A percentile compares a stretch with the other conserved stretches of the same genome.
Conservation (phyloP, 2,113 vertebrate species). For the Callopanchax toddi region DNA sequence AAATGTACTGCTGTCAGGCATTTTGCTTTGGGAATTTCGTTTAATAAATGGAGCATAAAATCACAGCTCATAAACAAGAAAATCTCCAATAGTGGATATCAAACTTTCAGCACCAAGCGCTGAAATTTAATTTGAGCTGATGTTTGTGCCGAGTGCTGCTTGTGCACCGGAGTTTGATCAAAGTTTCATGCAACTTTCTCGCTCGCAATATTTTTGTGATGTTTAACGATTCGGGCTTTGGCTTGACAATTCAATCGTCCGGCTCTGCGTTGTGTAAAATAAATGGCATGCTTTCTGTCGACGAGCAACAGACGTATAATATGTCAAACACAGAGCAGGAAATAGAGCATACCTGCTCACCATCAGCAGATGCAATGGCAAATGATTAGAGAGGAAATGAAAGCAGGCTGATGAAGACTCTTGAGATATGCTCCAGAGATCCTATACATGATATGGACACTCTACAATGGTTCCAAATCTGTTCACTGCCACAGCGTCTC, state of each 20-base stretch:
- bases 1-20: conserved; percentile 16
- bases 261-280: not conserved
- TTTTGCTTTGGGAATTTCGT: not conserved
- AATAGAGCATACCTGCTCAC: conserved; percentile 41
- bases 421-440: conserved; percentile 55
- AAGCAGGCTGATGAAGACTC: conserved; percentile 51
- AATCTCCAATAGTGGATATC: conserved; percentile 9
- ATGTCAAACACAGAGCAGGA: conserved; percentile 27
- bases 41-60: conserved; percentile 39
- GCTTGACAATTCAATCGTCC: not conserved
- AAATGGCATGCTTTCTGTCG: not conserved
- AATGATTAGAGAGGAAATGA: conserved; percentile 67
- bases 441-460: conserved; percentile 29
- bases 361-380: not conserved
- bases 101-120: not conserved
- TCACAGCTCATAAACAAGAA: conserved; percentile 1
- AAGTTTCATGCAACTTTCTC: not conserved
- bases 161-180: conserved; percentile 1
- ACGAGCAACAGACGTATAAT: not conserved
- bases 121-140: conserved; percentile 26
- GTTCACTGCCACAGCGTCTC: conserved; percentile 13
- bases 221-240: not conserved
- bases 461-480: conserved; percentile 37
- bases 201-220: no score
- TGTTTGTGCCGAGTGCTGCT: not conserved